A percentile compares a stretch with the other conserved stretches of the same genome.
phyloP scores from a whole-genome alignment of 2,113 vertebrate genomes.

The Arenaria interpres region DNA sequence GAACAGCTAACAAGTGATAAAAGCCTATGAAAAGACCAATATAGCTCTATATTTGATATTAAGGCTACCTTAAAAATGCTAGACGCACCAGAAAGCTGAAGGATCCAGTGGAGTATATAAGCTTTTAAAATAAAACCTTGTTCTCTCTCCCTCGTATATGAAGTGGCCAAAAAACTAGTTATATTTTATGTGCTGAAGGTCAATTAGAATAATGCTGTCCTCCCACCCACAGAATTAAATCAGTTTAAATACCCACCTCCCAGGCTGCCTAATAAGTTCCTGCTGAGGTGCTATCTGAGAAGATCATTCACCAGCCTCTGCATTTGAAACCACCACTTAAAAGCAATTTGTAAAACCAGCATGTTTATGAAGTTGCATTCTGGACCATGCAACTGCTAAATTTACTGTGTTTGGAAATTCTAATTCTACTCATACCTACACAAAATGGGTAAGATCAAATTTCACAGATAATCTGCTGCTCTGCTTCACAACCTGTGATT shows the following conservation, averaged over 20 bases:
- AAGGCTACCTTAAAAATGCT: background rate
- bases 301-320: background rate
- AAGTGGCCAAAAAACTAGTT: background rate
- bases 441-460: background rate
- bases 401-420: background rate
- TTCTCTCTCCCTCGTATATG: background rate
- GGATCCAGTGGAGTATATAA: background rate
- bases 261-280: background rate
- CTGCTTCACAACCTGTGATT: background rate
- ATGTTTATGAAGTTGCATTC: background rate
- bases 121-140: background rate
- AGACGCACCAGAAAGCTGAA: background rate
- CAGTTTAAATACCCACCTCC: background rate
- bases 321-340: background rate
- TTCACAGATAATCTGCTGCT: background rate
- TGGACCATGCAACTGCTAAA: background rate
- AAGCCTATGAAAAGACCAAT: background rate
- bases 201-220: background rate
- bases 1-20: background rate
- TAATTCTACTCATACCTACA: background rate
- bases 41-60: background rate
- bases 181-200: background rate
- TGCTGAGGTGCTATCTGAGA: background rate
- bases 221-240: background rate
- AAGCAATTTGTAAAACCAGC: constrained; percentile 44